A percentile compares a stretch with the other conserved stretches of the same genome.
Conservation (phyloP, 2,888 invertebrate species). For the Drosophila silvestris region DNA sequence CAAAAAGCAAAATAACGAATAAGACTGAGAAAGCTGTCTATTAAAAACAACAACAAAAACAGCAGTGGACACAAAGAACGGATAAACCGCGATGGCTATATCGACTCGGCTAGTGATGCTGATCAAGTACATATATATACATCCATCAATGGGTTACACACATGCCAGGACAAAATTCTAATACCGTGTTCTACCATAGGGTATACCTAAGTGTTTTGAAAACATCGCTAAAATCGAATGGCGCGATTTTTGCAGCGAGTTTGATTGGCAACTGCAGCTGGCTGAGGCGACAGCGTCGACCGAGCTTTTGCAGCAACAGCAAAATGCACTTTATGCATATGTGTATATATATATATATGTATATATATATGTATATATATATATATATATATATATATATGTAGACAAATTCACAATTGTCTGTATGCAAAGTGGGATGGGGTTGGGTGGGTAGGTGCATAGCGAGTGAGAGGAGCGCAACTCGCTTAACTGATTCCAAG, state of each 20-base stretch:
- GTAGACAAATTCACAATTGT: conserved; percentile 36
- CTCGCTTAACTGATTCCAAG: conserved; percentile 56
- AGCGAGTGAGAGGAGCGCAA: not conserved
- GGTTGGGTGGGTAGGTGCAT: not conserved
- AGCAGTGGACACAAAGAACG: not conserved
- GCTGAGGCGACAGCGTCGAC: conserved; percentile 8
- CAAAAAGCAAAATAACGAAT: not conserved
- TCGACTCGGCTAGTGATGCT: not conserved
- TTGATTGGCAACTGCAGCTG: conserved; percentile 37
- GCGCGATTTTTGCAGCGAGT: conserved; percentile 44
- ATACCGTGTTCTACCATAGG: not conserved
- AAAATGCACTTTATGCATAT: conserved; percentile 13
- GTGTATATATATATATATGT: not conserved
- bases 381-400: not conserved
- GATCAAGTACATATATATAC: not conserved
- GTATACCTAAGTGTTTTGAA: conserved; percentile 14
- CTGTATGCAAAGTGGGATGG: conserved; percentile 6
- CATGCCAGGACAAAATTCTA: not conserved
- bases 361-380: not conserved
- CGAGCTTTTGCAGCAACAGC: conserved; percentile 30
- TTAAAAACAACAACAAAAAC: not conserved
- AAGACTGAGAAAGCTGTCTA: not conserved
- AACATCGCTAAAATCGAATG: conserved; percentile 39
- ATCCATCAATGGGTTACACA: not conserved
- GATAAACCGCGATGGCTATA: not conserved